These are phyloP conservation scores for Cactoblastis cactorum DNA, from an alignment of 2,888 invertebrate species.

Conservation along the genomic window DNA sequence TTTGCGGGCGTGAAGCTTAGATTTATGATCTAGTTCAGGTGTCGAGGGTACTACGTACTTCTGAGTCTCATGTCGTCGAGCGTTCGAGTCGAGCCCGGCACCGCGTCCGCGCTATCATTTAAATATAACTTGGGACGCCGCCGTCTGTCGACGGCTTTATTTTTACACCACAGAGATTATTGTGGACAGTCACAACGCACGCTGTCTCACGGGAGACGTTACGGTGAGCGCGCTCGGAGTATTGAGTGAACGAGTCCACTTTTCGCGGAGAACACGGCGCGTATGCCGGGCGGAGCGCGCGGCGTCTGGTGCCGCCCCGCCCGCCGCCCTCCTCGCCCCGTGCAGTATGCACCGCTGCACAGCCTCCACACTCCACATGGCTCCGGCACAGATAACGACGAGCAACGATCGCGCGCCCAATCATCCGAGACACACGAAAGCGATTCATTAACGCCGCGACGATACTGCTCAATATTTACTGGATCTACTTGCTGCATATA, in stretches of 20 bases:
- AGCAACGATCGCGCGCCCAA: conserved; percentile 37
- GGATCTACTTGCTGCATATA: conserved; percentile 42
- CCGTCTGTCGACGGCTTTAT: conserved; percentile 76
- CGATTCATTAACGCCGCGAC: conserved; percentile 65
- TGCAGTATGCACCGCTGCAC: conserved; percentile 66
- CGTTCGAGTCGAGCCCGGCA: conserved; percentile 59
- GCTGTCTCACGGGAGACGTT: conserved; percentile 49
- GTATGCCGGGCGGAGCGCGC: conserved; percentile 48
- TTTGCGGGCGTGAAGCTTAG: conserved; percentile 36
- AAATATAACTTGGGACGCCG: conserved; percentile 73
- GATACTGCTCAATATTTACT: conserved; percentile 55
- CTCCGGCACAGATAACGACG: conserved; percentile 51
- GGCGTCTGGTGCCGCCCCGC: conserved; percentile 30
- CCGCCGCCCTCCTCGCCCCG: conserved; percentile 33
- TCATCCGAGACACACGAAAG: conserved; percentile 43
- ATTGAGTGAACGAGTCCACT: conserved; percentile 30
- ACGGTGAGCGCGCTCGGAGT: conserved; percentile 32
- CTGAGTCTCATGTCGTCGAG: conserved; percentile 64
- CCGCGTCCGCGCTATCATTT: conserved; percentile 71
- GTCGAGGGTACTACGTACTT: conserved; percentile 63
- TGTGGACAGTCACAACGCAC: conserved; percentile 56
- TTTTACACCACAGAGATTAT: conserved; percentile 67
- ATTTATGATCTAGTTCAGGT: conserved; percentile 50
- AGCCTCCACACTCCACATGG: conserved; percentile 72
- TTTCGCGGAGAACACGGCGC: conserved; percentile 49